Base-by-base conservation (phyloP, 2,888 invertebrate genomes). In the Anorthoa munda region DNA sequence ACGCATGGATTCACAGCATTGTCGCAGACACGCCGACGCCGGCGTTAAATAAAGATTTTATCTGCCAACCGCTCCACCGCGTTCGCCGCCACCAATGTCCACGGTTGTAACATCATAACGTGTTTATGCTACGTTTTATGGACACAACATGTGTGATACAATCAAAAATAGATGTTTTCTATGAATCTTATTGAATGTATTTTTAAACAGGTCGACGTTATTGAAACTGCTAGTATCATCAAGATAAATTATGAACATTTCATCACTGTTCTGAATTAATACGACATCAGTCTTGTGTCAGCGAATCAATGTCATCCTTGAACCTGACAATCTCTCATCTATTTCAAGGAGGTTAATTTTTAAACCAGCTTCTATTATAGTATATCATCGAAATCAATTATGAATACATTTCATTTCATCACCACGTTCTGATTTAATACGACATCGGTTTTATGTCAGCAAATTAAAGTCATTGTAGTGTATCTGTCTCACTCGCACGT, bases 41-140 rank as follows among this genome's bases (percentile, higher is more conserved):
- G 77, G 75, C 78, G 78, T 83, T 81, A 82, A 82, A 87, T 87
- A 82, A 79, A 86, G 87, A 86, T 86, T 75, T 75, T 81, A 86
- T 87, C 86, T 77, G 75, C 69, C 69, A 76, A 60, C 74, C 66
- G 68, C 73, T 72, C 66, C 66, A 56, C 71, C 53, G 71, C 56
- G 45, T 66, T 51, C 39, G 31, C 72, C 59, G 21, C 48, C 45
- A 66, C 46, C 69, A 50, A 66, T 64, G 65, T 70, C 84, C 84
- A 70, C 76, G 59, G 53, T 55, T 56, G 23, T 53, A 75, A 69
- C 80, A 64, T 75, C 71, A 72, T 64, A 66, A 68, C 66, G 64
- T 72, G 75, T 80, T 75, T 68, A 83, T 80, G 21, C 55, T 56
- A 79, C 58, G 50, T 61, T 79, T 79, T 79, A 79, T 70, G 46